Conservation (phyloP, 1,140 invertebrate genomes). For the Drosophila kohkoa region DNA sequence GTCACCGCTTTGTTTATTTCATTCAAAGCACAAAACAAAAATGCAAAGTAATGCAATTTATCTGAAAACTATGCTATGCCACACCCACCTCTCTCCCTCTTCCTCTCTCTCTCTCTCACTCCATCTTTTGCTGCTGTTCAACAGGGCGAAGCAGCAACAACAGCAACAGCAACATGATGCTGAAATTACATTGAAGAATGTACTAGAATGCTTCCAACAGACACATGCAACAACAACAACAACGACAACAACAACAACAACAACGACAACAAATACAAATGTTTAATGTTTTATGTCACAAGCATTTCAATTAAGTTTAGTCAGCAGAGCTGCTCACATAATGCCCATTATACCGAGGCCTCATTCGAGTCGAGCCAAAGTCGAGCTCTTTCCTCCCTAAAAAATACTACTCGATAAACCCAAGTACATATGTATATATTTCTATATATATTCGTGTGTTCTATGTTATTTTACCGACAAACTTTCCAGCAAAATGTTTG, state of each 20-base stretch:
- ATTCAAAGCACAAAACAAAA: slow-evolving; percentile 63
- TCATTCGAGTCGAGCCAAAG: slow-evolving; percentile 1
- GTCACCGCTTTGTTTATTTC: slow-evolving; percentile 52
- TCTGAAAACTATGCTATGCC: slow-evolving; percentile 65
- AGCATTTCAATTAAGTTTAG: slow-evolving; percentile 55
- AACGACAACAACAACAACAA: slow-evolving; percentile 14
- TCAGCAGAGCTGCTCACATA: slow-evolving; percentile 34
- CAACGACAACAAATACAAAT: slow-evolving; percentile 19
- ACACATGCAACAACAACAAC: slow-evolving; percentile 22
- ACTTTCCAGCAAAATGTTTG: neutral
- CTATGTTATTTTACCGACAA: neutral
- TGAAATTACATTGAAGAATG: slow-evolving; percentile 35
- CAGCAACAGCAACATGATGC: slow-evolving; percentile 39
- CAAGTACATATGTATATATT: neutral
- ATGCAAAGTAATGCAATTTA: slow-evolving; percentile 71
- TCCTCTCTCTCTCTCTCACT: neutral
- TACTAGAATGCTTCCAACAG: slow-evolving; percentile 19
- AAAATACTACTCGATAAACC: slow-evolving; percentile 1
- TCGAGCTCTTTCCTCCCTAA: neutral
- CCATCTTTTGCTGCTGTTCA: slow-evolving; percentile 12
- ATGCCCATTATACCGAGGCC: slow-evolving; percentile 26
- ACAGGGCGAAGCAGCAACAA: slow-evolving; percentile 26
- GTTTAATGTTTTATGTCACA: slow-evolving; percentile 55
- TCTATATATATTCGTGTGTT: neutral
- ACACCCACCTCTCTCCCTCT: slow-evolving; percentile 12